Evolutionary conservation across 2,113 vertebrate species (phyloP).

Genomic region (Heteronetta atricapilla): DNA sequence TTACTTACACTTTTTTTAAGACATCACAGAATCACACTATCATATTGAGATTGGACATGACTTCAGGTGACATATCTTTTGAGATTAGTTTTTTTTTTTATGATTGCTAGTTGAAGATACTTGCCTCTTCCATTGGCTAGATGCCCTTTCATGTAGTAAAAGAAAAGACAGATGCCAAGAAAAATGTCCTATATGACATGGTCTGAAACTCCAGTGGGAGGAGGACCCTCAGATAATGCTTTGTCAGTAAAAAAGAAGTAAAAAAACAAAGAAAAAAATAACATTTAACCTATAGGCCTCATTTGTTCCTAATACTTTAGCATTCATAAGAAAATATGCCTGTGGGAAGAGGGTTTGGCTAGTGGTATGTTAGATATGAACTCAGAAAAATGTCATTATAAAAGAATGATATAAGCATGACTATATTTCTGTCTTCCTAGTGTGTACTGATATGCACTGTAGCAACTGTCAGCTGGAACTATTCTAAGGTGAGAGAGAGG

Average conservation of each 20-base stretch:
- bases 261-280: neutral
- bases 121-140: neutral
- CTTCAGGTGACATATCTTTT: neutral
- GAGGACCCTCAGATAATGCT: neutral
- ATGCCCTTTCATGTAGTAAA: neutral
- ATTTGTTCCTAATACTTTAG: neutral
- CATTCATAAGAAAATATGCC: neutral
- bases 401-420: neutral
- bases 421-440: neutral
- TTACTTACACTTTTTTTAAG: neutral
- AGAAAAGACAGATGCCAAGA: neutral
- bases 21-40: neutral
- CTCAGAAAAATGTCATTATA: conserved; percentile 14
- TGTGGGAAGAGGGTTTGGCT: neutral
- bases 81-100: neutral
- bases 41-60: neutral
- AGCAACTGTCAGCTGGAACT: conserved; percentile 6
- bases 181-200: neutral
- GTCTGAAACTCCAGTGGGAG: neutral
- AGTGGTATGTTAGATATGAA: neutral
- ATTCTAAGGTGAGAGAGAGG: neutral
- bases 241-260: neutral
- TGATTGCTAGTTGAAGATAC: neutral
- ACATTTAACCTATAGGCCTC: neutral
- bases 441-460: neutral